Base-by-base conservation (phyloP, 2,113 vertebrate genomes). In the Meleagris gallopavo region DNA sequence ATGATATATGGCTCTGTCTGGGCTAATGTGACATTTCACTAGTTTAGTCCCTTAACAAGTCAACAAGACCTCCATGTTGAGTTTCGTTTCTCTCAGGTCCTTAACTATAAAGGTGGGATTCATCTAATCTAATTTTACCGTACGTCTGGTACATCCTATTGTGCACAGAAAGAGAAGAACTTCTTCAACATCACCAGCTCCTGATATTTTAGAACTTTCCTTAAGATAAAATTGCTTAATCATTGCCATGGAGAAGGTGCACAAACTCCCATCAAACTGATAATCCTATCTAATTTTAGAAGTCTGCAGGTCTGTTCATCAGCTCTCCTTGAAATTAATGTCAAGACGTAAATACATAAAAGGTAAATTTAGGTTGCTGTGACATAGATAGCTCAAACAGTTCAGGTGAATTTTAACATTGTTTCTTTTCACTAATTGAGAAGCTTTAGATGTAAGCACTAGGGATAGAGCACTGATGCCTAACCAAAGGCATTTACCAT, bases 291-390 rank as follows among this genome's bases (percentile, higher is more conserved):
- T 81, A 14, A 41, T 69, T 81, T 73, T 81, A 77, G 29, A 69
- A 55, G 6, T 36, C 41, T 61, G 4, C 4, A 32, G 21, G 30
- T 52, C 9, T 70, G 1, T 77, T 0, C 13, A 1, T 41, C 40
- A 73, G 5, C 24, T n/a, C 22, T 76, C 43, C 32, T 81, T 81
- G 57, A 46, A 65, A 60, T 36, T 46, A 24, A 36, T 32, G 45
- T 38, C 50, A 84, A 57, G 34, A 38, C 58, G 58, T n/a, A 70
- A 73, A 36, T 19, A 84, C 8, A 17, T 72, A 46, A 70, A 80
- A 70, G 18, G 5, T 45, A 30, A 57, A 27, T 70, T 27, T 50
- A 71, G 14, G 7, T 54, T 15, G 22, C 52, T 34, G 15, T 69
- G 19, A 30, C 67, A 62, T 4, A 50, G 25, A 13, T 74, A 88